Conservation (phyloP, 1,140 invertebrate species). For the Nephila pilipes region DNA sequence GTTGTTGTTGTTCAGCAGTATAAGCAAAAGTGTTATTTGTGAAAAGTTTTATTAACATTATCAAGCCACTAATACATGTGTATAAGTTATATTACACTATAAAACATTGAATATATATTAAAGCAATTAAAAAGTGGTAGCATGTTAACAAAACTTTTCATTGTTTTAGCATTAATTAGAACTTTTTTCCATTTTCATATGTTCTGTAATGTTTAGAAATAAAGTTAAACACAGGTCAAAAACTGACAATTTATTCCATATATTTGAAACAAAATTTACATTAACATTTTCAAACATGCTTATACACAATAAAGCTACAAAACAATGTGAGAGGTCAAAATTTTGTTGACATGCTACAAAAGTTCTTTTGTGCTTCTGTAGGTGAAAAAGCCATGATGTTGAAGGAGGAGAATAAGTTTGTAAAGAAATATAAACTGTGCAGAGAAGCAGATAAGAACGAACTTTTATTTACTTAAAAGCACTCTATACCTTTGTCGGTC, state of each 20-base stretch:
- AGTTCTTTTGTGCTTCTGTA: constrained; percentile 61
- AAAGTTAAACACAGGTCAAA: constrained; percentile 50
- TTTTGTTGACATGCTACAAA: constrained; percentile 70
- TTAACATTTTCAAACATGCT: constrained; percentile 35
- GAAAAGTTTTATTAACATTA: constrained; percentile 56
- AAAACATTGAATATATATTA: background rate
- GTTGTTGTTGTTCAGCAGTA: too few species aligned
- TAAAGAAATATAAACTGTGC: constrained; percentile 56
- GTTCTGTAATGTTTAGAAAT: constrained; percentile 43
- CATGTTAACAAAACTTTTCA: constrained; percentile 73
- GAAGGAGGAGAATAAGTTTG: constrained; percentile 45
- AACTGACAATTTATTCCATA: constrained; percentile 41
- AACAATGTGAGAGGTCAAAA: constrained; percentile 66
- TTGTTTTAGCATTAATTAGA: constrained; percentile 26
- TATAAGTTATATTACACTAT: background rate
- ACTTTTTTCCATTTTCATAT: background rate
- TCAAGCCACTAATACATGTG: background rate
- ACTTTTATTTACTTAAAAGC: constrained; percentile 70
- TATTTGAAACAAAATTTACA: constrained; percentile 50
- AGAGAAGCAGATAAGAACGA: constrained; percentile 57
- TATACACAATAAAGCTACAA: constrained; percentile 52
- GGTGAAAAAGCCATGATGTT: constrained; percentile 54
- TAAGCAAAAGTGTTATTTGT: background rate
- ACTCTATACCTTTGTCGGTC: constrained; percentile 87
- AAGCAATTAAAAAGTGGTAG: constrained; percentile 50